phyloP scores from a whole-genome alignment of 2,888 invertebrate genomes.

The Volucella inflata region DNA sequence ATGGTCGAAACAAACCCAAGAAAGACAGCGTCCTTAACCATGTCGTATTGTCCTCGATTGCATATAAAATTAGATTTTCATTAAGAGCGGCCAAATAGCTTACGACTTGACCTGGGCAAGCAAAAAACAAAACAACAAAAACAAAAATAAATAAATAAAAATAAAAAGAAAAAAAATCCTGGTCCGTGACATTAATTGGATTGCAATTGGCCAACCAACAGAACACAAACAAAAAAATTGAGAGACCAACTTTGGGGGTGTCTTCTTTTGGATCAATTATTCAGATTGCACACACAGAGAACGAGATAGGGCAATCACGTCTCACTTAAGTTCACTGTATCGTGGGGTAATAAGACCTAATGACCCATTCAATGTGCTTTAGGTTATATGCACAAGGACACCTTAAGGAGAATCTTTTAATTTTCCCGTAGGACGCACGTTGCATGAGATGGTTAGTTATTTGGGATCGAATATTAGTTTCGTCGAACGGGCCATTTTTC shows the following conservation, averaged over 20 bases:
- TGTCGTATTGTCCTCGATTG: conserved; percentile 59
- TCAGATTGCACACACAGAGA: conserved; percentile 61
- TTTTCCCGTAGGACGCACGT: conserved; percentile 26
- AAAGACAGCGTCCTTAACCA: conserved; percentile 41
- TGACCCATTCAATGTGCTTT: conserved; percentile 69
- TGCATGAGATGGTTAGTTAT: conserved; percentile 4
- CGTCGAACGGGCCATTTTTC: conserved; percentile 43
- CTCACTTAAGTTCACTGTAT: conserved; percentile 57
- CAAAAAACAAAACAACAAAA: background rate
- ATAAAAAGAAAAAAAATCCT: conserved; percentile 45
- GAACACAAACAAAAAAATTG: conserved; percentile 7
- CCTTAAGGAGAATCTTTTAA: conserved; percentile 72
- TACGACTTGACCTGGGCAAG: conserved; percentile 33
- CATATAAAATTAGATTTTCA: conserved; percentile 76
- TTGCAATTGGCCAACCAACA: conserved; percentile 66
- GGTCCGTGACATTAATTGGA: conserved; percentile 72
- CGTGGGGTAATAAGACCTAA: conserved; percentile 73
- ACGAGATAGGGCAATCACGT: conserved; percentile 58
- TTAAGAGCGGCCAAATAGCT: conserved; percentile 66
- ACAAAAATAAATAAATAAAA: too few species aligned
- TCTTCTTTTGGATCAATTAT: conserved; percentile 73
- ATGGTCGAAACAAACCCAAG: background rate
- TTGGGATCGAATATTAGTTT: conserved; percentile 53
- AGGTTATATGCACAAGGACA: conserved; percentile 69
- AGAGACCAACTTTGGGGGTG: conserved; percentile 21